Conservation (phyloP, 2,888 invertebrate genomes). For the Calameuta pallipes region DNA sequence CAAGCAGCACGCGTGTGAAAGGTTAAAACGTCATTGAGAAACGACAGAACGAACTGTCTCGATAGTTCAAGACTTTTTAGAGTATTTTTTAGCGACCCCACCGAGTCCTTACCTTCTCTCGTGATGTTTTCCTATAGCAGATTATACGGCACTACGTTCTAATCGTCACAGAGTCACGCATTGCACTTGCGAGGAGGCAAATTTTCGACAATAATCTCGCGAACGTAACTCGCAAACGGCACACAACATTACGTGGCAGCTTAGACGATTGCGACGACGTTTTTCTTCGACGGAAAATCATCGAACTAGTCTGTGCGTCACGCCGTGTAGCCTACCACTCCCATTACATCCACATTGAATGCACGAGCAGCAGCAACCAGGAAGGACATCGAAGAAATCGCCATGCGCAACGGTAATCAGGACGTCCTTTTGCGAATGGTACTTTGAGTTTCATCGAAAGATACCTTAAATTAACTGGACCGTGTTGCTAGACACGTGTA, state of each 20-base stretch:
- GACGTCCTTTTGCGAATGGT: background rate
- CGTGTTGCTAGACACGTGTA: background rate
- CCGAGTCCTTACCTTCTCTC: conserved; percentile 37
- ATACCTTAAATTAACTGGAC: background rate
- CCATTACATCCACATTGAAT: background rate
- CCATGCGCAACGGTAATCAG: background rate
- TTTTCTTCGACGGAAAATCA: conserved; percentile 12
- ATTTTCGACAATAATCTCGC: conserved; percentile 45
- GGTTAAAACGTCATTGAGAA: conserved; percentile 56
- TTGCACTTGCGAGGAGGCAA: conserved; percentile 45
- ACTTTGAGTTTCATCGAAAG: background rate
- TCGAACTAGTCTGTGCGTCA: background rate
- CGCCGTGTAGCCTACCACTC: background rate
- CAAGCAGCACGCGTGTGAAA: conserved; percentile 40
- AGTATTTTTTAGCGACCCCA: conserved; percentile 8
- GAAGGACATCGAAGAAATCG: background rate
- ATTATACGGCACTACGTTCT: conserved; percentile 43
- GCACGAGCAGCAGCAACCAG: background rate
- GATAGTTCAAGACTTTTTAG: conserved; percentile 6
- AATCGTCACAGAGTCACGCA: conserved; percentile 44
- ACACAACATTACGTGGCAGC: conserved; percentile 64
- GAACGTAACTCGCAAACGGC: conserved; percentile 53
- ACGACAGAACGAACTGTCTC: conserved; percentile 25
- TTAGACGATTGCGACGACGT: conserved; percentile 44
- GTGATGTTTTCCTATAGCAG: conserved; percentile 27